Conservation (phyloP, 2,888 invertebrate species). For the Schrankia costaestrigalis region DNA sequence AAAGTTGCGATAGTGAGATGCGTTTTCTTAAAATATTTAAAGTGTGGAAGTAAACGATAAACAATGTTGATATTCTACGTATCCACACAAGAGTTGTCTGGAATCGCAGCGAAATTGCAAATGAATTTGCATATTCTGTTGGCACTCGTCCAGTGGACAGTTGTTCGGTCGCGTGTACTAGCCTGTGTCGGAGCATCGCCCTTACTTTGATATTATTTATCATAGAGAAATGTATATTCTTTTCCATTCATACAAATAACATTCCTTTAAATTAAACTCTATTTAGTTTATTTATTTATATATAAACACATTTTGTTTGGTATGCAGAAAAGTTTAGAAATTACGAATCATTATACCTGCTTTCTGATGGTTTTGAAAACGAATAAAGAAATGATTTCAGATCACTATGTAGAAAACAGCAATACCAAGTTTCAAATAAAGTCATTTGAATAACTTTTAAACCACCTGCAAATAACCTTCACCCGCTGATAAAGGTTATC, state of each 20-base stretch:
- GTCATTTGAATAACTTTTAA: no score
- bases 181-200: slow-evolving; percentile 39
- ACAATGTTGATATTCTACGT: slow-evolving; percentile 48
- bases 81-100: slow-evolving; percentile 40
- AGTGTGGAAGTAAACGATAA: slow-evolving; percentile 29
- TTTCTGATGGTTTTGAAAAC: no score
- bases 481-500: no score
- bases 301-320: no score
- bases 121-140: slow-evolving; percentile 66
- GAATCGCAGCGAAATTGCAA: slow-evolving; percentile 54
- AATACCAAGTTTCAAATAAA: no score
- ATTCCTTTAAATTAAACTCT: no score
- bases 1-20: not conserved
- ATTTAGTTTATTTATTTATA: no score
- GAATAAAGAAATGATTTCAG: no score
- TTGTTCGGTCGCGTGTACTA: slow-evolving; percentile 34
- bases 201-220: slow-evolving; percentile 23
- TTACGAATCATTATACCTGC: no score
- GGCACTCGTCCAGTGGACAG: slow-evolving; percentile 52
- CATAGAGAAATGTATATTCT: slow-evolving; percentile 5
- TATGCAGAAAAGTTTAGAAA: no score
- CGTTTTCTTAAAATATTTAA: slow-evolving; percentile 12
- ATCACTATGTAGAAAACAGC: no score
- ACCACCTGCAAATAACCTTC: no score
- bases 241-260: slow-evolving; percentile 6